Percentiles rank a stretch among this genome's conserved stretches.
phyloP scores from a whole-genome alignment of 1,140 invertebrate species.

The Vanessa atalanta region DNA sequence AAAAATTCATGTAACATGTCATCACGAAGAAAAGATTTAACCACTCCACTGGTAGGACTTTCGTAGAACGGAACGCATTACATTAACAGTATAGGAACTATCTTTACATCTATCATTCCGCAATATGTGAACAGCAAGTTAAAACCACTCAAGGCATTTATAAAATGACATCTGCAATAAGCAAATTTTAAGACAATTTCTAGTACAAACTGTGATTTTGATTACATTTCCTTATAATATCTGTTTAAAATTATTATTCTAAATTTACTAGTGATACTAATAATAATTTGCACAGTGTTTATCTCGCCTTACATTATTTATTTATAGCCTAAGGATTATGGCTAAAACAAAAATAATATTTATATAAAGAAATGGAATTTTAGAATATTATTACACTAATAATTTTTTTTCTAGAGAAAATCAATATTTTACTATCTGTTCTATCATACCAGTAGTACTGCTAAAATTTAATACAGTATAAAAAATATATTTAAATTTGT shows the following conservation, averaged over 20 bases:
- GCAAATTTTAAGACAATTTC: background rate
- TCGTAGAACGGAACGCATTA: conserved; percentile 1
- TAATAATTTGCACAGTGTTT: background rate
- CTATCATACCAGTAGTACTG: background rate
- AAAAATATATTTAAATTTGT: background rate
- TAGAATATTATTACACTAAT: background rate
- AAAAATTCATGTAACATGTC: background rate
- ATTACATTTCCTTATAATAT: conserved; percentile 4
- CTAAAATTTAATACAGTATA: background rate
- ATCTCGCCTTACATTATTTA: background rate
- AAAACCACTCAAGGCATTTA: background rate
- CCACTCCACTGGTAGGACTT: conserved; percentile 11
- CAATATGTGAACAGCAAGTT: conserved; percentile 2
- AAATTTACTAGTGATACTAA: background rate
- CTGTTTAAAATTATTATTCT: background rate
- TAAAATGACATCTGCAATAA: conserved; percentile 1
- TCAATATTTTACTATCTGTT: background rate
- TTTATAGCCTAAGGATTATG: conserved; percentile 3
- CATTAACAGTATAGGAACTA: conserved; percentile 27
- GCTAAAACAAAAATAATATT: background rate
- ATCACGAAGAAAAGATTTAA: background rate
- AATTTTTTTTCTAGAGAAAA: background rate
- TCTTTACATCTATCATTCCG: conserved; percentile 18
- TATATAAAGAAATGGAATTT: background rate
- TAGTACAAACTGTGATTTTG: background rate